Evolutionary conservation across 1,140 invertebrate species (phyloP).

Genomic region (Brachionus paranguensis): DNA sequence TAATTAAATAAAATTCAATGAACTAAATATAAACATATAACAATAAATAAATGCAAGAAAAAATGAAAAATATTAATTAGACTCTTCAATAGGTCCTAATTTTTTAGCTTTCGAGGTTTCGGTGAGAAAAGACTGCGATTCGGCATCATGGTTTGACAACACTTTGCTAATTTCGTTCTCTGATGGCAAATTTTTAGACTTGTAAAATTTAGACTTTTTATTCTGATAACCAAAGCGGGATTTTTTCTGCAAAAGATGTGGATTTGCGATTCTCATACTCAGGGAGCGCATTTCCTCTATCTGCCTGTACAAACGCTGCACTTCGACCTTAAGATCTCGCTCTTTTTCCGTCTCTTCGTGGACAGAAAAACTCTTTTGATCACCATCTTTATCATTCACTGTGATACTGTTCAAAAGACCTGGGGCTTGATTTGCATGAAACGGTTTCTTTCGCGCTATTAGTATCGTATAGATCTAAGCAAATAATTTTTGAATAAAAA

Average conservation of each 20-base stretch:
- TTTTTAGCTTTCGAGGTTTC: neutral
- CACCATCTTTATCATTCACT: constrained; percentile 17
- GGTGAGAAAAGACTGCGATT: constrained; percentile 17
- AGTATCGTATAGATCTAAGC: constrained; percentile 16
- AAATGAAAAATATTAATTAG: neutral
- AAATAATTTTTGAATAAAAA: neutral
- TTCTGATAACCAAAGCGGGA: constrained; percentile 26
- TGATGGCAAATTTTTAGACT: constrained; percentile 4
- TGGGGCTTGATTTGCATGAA: neutral
- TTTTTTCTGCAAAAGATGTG: constrained; percentile 29
- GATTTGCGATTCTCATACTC: constrained; percentile 33
- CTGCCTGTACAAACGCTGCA: constrained; percentile 27
- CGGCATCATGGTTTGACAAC: neutral
- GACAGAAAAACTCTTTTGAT: constrained; percentile 22
- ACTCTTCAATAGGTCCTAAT: neutral
- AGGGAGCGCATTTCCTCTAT: constrained; percentile 38
- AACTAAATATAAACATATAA: neutral
- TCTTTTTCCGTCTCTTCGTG: constrained; percentile 38
- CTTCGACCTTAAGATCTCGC: neutral
- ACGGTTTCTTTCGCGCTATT: constrained; percentile 17
- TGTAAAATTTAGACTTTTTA: constrained; percentile 36
- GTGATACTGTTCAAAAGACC: neutral
- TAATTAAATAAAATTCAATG: neutral
- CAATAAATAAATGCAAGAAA: neutral
- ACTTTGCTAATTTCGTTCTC: constrained; percentile 36